Percentiles rank a stretch among this genome's conserved stretches.
phyloP scores from a whole-genome alignment of 2,888 invertebrate species.

The Flexamia atlantica region DNA sequence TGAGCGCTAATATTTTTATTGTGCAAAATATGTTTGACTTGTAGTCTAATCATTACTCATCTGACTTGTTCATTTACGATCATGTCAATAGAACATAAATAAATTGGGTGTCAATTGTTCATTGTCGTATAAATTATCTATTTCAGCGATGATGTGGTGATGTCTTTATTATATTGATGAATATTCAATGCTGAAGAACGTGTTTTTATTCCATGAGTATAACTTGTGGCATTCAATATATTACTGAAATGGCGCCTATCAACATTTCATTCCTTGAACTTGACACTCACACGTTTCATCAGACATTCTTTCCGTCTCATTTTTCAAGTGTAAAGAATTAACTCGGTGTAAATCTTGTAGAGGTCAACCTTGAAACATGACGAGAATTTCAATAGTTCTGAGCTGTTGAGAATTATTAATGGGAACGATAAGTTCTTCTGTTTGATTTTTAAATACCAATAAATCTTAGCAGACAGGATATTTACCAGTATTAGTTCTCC shows the following conservation, averaged over 20 bases:
- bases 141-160: neutral
- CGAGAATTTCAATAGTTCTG: neutral
- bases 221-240: neutral
- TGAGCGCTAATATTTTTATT: too few relatives aligned
- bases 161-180: neutral
- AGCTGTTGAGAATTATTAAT: neutral
- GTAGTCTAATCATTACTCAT: too few relatives aligned
- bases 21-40: too few relatives aligned
- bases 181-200: constrained; percentile 20
- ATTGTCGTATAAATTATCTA: neutral
- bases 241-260: neutral
- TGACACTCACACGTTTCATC: constrained; percentile 20
- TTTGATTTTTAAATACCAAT: too few relatives aligned
- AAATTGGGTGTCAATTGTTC: neutral
- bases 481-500: too few relatives aligned
- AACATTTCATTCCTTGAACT: neutral
- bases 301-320: neutral
- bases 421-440: constrained; percentile 7
- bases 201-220: neutral
- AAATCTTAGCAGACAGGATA: too few relatives aligned
- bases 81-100: neutral
- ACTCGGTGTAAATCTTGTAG: neutral
- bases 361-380: constrained; percentile 16
- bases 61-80: neutral
- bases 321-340: constrained; percentile 29